Conservation (phyloP, 2,797 vertebrate species). For the Strix occidentalis region DNA sequence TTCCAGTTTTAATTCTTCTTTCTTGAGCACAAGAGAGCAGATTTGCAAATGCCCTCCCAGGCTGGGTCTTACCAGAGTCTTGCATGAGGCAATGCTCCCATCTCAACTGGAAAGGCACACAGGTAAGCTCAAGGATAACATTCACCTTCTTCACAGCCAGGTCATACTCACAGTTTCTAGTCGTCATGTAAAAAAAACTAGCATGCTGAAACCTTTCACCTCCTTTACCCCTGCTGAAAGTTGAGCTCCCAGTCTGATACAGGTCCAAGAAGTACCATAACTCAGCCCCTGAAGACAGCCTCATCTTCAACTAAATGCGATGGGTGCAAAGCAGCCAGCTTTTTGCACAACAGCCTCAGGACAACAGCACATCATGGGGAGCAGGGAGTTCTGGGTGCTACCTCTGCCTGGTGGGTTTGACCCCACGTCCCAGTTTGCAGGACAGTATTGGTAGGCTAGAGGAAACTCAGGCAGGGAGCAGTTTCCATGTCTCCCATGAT, state of each 20-base stretch:
- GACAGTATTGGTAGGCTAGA: neutral
- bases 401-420: neutral
- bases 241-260: neutral
- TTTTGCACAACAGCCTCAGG: neutral
- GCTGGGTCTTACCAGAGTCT: neutral
- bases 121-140: neutral
- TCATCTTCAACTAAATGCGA: neutral
- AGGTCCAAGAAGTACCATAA: neutral
- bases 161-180: neutral
- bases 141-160: neutral
- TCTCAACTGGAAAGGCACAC: neutral
- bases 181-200: accelerated
- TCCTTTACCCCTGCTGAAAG: neutral
- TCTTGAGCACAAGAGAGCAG: neutral
- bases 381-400: neutral
- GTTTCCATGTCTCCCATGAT: neutral
- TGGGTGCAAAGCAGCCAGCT: neutral
- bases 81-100: neutral
- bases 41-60: neutral
- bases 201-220: neutral
- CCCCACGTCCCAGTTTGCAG: neutral
- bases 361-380: accelerated
- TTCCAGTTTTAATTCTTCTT: neutral
- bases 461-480: neutral
- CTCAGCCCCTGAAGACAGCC: neutral